Conservation (phyloP, 2,113 vertebrate genomes). For the Motacilla tschutschensis region DNA sequence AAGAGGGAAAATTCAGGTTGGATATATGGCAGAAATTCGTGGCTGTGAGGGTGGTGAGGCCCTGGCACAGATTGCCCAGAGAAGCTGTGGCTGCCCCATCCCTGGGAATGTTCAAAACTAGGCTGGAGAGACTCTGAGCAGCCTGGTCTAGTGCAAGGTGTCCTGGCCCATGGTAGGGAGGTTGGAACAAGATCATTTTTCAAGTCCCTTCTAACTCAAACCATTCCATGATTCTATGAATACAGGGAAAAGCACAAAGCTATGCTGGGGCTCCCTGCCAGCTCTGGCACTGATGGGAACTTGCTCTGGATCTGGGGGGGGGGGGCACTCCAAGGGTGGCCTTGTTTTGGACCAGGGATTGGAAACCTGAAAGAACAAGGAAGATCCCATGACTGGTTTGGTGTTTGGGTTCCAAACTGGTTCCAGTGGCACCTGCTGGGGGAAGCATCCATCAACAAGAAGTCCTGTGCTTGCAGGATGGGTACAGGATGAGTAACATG, state of each 20-base stretch:
- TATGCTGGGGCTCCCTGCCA: not conserved
- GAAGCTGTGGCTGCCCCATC: not conserved
- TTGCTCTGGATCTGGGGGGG: not conserved
- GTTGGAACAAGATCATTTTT: not conserved
- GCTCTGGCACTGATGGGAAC: not conserved
- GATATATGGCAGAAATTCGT: not conserved
- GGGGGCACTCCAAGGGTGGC: too few species aligned
- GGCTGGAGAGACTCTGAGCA: not conserved
- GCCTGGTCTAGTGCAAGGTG: not conserved
- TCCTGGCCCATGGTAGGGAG: not conserved
- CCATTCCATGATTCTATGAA: not conserved
- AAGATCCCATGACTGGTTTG: not conserved
- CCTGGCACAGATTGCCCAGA: not conserved
- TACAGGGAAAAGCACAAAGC: not conserved
- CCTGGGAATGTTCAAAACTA: not conserved
- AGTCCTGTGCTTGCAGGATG: not conserved
- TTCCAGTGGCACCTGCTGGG: rapidly evolving
- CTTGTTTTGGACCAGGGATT: not conserved
- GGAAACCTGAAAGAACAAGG: not conserved
- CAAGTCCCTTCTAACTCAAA: not conserved
- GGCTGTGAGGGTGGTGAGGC: not conserved
- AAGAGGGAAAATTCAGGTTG: not conserved
- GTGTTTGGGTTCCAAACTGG: not conserved
- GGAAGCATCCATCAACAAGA: not conserved
- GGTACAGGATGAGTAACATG: not conserved